Evolutionary conservation across 2,888 invertebrate genomes (phyloP), one percentile per base, ranked within the genome.

Genomic region (Bursaphelenchus okinawaensis): DNA sequence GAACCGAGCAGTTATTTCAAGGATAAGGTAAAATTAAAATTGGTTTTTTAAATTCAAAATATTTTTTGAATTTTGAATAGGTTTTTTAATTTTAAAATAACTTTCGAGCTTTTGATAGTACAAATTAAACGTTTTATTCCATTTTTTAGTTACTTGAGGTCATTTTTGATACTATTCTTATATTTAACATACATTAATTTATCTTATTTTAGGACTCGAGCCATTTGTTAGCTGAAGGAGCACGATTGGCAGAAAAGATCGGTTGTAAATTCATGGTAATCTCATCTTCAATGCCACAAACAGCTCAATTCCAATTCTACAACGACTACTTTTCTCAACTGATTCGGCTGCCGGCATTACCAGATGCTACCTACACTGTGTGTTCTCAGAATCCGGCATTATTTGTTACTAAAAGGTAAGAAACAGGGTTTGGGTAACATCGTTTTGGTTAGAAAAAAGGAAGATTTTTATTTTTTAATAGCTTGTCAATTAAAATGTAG

Each of bases 211-310:
- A 68, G 69, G 72, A 70, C 26, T 62, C 68, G 20, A 65, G 63
- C 50, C 60, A 65, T 19, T 57, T 75, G 9, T 55, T 69, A 31
- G 65, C 64, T 7, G 68, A 72, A 61, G 74, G 74, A 19, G 56
- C 62, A 16, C 65, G 70, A 58, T 52, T 74, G 56, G 74, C 74
- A 19, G 66, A 63, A 23, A 65, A 68, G 24, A 61, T 75, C 28
- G 74, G 74, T 1, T 76, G 75, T 19, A 22, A 54, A 9, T 74
- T 74, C 57, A 61, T 63, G 20, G 55, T 70, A n/a, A 55, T 70
- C 26, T 70, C 72, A 19, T 68, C 70, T 22, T 31, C 64, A 22
- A 52, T 55, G 55, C 28, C 66, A 12, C 52, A 59, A 22, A 24
- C 50, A 20, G 57, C 72, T 19, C 68, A 73, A 26, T 58, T 61